Base-by-base conservation (phyloP, 2,888 invertebrate genomes). In the Nycteola revayana region DNA sequence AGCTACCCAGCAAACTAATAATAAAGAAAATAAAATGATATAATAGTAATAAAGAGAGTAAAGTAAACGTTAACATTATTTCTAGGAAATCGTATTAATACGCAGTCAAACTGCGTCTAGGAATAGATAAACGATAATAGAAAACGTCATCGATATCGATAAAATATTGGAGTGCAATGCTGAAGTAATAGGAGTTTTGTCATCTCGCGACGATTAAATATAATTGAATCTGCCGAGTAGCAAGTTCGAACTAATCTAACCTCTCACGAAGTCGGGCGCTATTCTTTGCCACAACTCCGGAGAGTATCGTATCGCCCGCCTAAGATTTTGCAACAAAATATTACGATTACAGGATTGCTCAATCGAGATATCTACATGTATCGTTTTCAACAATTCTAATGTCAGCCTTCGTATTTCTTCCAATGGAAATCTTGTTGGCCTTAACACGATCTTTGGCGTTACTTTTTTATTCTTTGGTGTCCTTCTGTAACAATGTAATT, bases 141-240 rank as follows among this genome's bases (percentile, higher is more conserved):
- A 45, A 60, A 66, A 55, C 40, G 57, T 57, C 57, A 53, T 56
- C 55, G 59, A 60, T 55, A 51, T 58, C 53, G 56, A 61, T 66
- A 53, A 61, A 58, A 55, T 52, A 56, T 49, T 50, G 40, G 32
- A 45, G 44, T 28, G 35, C 42, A 43, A 39, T 51, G 47, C 46
- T 42, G 47, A 39, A 57, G 53, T 58, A 61, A 67, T 69, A 44
- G 49, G 49, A 60, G 67, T 75, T 75, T 78, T 79, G 75, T 78
- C 74, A 75, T 78, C 67, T 60, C 55, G 56, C 52, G 57, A 58
- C 70, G 64, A 73, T 76, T 72, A 71, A 71, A 74, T 64, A 60
- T 78, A 80, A 81, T 78, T 76, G 78, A 80, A 78, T 75, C 64
- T 60, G 57, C 59, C 55, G 60, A 66, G 68, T 59, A 56, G 69